Base-by-base conservation (phyloP, 2,797 vertebrate species). In the Tenualosa thibaudeaui region DNA sequence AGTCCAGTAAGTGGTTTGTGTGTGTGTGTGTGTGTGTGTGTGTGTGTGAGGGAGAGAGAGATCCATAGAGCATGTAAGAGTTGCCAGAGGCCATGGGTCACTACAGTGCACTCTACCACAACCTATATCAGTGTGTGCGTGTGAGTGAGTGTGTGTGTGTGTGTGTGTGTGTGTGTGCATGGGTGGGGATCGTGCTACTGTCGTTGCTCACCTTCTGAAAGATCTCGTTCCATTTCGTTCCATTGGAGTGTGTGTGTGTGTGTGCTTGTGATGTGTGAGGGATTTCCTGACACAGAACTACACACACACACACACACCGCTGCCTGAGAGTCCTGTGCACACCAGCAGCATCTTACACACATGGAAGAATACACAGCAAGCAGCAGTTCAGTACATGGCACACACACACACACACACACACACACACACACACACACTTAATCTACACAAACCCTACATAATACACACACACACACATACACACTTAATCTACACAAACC, bases 191-290 rank as follows among this genome's bases (percentile, higher is more conserved):
- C 1, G 50, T 51, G 50, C 50, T 75, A 15, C 8, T 24, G 58
- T 62, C 58, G 10, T 24, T n/a, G n/a, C 58, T 62, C 58, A 62
- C 58, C 58, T 62, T 24, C 58, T 62, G 58, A 62, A 62, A 62
- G 58, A 62, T 62, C 58, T 8, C 6, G 50, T 51, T 51, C 58
- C n/a, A 9, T 62, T n/a, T 62, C 58, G 58, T 62, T 75, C 31
- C 15, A 75, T 75, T 37, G 40, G 71, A 22, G 19, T 78, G 65
- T 71, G 65, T 71, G 65, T 37, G 31, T 71, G 65, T 71, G 71
- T 22, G 17, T 46, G 71, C 46, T 37, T 78, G 71, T 78, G 71
- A 40, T 78, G 71, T 17, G 71, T 46, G 15, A 78, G 71, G 40
- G 58, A n/a, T 24, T 60, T 60, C 58, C 58, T 60, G 58, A 60